Evolutionary conservation across 2,888 invertebrate genomes (phyloP), one percentile per base, ranked within the genome.

Genomic region (Quadroppia sp.): DNA sequence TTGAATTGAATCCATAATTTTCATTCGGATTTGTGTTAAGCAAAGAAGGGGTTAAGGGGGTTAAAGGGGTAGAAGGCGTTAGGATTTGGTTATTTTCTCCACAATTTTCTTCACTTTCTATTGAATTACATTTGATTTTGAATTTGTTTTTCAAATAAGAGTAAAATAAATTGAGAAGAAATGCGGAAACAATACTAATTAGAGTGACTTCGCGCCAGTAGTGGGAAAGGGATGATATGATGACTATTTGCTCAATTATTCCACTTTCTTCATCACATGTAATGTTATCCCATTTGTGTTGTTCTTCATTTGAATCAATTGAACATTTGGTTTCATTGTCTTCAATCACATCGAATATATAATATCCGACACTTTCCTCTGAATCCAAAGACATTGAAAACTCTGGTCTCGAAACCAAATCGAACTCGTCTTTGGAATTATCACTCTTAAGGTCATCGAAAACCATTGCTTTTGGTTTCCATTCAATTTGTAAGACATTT

Each of bases 151-250:
- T 42, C n/a, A 74, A 9, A 30, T 28, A 71, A 4, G 79, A 79
- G 56, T 81, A 84, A 80, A 89, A 85, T 32, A 89, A 82, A 79
- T 90, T 90, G 77, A 90, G 83, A 13, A 90, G 79, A 50, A 91
- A 80, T 0, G 91, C 90, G 0, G 89, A 88, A 7, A 89, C 86
- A 48, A 92, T 81, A 3, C 90, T 89, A 70, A 92, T 90, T 1
- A 89, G 85, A 2, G 89, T 81, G 7, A 93, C 89, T 82, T 92
- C 91, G 82, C 89, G 91, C 89, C 89, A 92, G 89, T 90, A 91
- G 82, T 88, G 88, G 89, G 90, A 91, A 0, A 92, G 82, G 0
- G 90, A 89, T 15, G 87, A 36, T 36, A 36, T 86, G 56, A 89
- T 88, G 76, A 90, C 88, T 1, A 89, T 86, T 81, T 89, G 87